phyloP scores from a whole-genome alignment of 2,113 vertebrate species.

The Laterallus jamaicensis region DNA sequence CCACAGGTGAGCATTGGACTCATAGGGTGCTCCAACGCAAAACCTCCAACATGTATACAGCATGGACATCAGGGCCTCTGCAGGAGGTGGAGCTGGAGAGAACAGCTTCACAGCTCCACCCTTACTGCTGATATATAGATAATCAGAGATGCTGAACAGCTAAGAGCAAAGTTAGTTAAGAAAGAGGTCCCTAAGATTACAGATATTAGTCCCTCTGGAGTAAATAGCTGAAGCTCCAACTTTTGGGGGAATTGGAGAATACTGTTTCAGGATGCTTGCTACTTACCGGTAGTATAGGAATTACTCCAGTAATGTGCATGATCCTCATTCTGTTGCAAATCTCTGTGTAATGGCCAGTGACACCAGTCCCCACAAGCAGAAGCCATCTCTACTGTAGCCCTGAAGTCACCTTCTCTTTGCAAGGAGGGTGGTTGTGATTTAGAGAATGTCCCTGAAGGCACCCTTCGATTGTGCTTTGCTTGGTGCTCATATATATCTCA shows the following conservation, averaged over 20 bases:
- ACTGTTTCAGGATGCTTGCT: not conserved
- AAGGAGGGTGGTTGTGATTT: not conserved
- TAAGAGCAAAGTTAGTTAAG: not conserved
- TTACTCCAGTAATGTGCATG: not conserved
- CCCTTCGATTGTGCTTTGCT: not conserved
- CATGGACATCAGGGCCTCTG: not conserved
- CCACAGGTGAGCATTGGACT: fast-evolving
- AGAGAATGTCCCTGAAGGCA: not conserved
- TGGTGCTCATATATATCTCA: not conserved
- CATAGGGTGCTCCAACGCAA: not conserved
- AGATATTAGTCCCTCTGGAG: not conserved
- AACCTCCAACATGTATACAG: fast-evolving
- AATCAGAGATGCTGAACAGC: not conserved
- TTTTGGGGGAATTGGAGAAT: not conserved
- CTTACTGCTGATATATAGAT: not conserved
- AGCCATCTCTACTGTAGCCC: not conserved
- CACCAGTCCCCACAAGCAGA: not conserved
- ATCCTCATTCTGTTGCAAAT: not conserved
- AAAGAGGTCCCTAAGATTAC: not conserved
- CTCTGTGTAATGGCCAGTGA: not conserved
- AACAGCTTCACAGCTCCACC: not conserved
- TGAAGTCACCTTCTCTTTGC: not conserved
- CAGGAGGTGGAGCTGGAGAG: not conserved
- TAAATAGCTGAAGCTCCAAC: not conserved
- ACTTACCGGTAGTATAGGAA: not conserved